phyloP scores from a whole-genome alignment of 2,888 invertebrate species.

The Oxyteleia sp. region DNA sequence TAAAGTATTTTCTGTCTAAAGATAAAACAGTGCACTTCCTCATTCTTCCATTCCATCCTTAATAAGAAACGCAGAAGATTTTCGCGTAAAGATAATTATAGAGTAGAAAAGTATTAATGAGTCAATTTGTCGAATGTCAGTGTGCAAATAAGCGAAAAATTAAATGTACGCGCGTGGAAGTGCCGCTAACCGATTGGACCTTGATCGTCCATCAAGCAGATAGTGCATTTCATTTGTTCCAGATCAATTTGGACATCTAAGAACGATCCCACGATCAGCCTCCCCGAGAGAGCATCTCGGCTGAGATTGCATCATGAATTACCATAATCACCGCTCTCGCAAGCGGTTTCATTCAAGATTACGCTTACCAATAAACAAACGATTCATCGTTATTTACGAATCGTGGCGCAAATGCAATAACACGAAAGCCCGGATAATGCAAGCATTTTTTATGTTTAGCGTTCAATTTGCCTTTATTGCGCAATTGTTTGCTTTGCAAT shows the following conservation, averaged over 20 bases:
- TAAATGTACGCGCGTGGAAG: slow-evolving; percentile 54
- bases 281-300: slow-evolving; percentile 7
- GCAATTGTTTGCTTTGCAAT: not conserved
- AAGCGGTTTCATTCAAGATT: slow-evolving; percentile 22
- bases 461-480: not conserved
- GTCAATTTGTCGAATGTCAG: not conserved
- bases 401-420: slow-evolving; percentile 1
- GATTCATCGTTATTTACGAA: slow-evolving; percentile 33
- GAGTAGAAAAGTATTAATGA: no score
- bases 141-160: slow-evolving; percentile 17
- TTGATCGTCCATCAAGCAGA: slow-evolving; percentile 83
- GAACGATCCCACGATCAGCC: slow-evolving; percentile 48
- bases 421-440: not conserved
- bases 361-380: slow-evolving; percentile 33
- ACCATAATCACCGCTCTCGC: slow-evolving; percentile 38
- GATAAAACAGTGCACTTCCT: no score
- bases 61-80: no score
- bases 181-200: slow-evolving; percentile 82
- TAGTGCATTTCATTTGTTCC: slow-evolving; percentile 68
- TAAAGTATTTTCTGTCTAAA: no score
- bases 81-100: no score
- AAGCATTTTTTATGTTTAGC: not conserved
- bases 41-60: no score
- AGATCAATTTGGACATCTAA: slow-evolving; percentile 52
- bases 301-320: slow-evolving; percentile 38